phyloP scores from a whole-genome alignment of 2,797 vertebrate species.

The Kryptopterus vitreolus region DNA sequence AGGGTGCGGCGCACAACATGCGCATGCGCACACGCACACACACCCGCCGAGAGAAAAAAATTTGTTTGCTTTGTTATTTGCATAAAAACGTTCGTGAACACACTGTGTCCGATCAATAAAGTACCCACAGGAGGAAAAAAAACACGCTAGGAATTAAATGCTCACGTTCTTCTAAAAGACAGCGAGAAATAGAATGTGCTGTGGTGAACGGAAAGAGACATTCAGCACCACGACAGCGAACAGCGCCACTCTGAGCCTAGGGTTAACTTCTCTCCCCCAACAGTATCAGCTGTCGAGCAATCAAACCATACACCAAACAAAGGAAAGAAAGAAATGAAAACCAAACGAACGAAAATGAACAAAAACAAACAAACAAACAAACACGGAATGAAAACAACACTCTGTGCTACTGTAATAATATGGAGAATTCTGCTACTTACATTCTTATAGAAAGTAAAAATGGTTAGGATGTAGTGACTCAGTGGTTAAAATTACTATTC shows the following conservation, averaged over 20 bases:
- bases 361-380: not conserved
- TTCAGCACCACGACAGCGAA: conserved; percentile 77
- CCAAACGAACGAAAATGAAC: not conserved
- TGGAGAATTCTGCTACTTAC: not conserved
- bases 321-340: no score
- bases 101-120: not conserved
- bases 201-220: conserved; percentile 37
- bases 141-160: not conserved
- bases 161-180: not conserved
- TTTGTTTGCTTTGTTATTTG: not conserved
- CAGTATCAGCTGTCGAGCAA: not conserved
- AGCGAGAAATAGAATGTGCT: conserved; percentile 47
- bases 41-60: not conserved
- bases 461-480: not conserved
- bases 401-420: not conserved
- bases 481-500: not conserved
- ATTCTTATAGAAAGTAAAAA: not conserved
- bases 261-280: not conserved
- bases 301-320: not conserved
- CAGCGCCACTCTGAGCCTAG: conserved; percentile 72
- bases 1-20: not conserved
- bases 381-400: not conserved
- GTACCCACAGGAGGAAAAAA: not conserved
- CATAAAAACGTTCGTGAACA: not conserved
- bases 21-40: not conserved